Evolutionary conservation across 2,113 vertebrate species (phyloP).

Genomic region (Tyrannus savana): DNA sequence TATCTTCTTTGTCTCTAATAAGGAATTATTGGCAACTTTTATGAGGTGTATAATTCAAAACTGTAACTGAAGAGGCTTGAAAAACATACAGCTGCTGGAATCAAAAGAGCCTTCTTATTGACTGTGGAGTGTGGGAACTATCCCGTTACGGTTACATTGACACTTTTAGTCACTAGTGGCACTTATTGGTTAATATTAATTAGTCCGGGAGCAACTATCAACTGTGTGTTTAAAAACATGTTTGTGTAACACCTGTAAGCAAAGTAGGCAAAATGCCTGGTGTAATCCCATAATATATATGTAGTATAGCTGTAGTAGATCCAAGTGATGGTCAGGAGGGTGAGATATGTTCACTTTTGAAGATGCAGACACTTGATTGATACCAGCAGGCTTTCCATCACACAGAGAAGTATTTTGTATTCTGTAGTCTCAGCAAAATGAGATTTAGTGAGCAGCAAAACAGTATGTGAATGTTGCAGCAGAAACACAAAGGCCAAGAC

Average conservation of each 20-base stretch:
- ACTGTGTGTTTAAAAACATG: conserved; percentile 10
- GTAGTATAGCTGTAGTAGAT: conserved; percentile 44
- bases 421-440: neutral
- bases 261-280: neutral
- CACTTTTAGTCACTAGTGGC: conserved; percentile 38
- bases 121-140: conserved; percentile 3
- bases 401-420: neutral
- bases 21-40: conserved; percentile 1
- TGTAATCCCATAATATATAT: neutral
- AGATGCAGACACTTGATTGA: neutral
- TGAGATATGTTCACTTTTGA: neutral
- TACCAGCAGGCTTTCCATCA: conserved; percentile 27
- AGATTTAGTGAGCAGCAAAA: conserved; percentile 12
- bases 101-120: conserved; percentile 22
- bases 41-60: conserved; percentile 17
- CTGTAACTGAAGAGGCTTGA: conserved; percentile 32
- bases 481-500: neutral
- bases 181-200: conserved; percentile 41
- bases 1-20: conserved; percentile 37
- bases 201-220: neutral
- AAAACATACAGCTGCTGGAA: conserved; percentile 29
- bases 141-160: neutral
- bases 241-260: conserved; percentile 42
- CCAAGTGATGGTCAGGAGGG: neutral
- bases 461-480: neutral